A percentile compares a stretch with the other conserved stretches of the same genome.
phyloP scores from a whole-genome alignment of 2,888 invertebrate genomes.

The Onchidella celtica region DNA sequence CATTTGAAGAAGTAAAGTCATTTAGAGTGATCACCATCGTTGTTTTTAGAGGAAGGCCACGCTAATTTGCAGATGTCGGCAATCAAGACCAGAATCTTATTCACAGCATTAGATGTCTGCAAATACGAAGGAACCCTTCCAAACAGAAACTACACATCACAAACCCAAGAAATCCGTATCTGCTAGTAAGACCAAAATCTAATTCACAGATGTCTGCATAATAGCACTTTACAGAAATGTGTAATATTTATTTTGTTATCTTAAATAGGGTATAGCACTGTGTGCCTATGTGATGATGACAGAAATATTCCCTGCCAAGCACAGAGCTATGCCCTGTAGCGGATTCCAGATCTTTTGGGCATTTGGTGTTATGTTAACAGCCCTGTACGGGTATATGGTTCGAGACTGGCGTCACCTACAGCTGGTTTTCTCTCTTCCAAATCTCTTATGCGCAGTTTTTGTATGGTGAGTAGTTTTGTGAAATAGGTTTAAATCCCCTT shows the following conservation, averaged over 20 bases:
- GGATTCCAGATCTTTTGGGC: conserved; percentile 71
- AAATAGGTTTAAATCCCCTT: neutral
- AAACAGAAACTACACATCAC: too few relatives aligned
- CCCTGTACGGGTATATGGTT: conserved; percentile 66
- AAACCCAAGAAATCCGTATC: too few relatives aligned
- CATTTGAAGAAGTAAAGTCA: too few relatives aligned
- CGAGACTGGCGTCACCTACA: conserved; percentile 70
- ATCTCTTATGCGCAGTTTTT: conserved; percentile 61
- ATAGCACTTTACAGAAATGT: too few relatives aligned
- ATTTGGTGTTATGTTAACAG: conserved; percentile 65
- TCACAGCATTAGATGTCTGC: too few relatives aligned
- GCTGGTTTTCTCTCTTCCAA: conserved; percentile 67
- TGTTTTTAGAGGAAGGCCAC: too few relatives aligned
- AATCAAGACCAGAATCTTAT: too few relatives aligned
- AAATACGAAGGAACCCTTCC: too few relatives aligned
- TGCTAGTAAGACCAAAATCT: too few relatives aligned
- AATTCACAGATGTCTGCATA: too few relatives aligned
- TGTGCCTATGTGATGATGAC: conserved; percentile 68
- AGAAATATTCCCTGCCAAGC: conserved; percentile 65
- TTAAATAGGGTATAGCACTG: conserved; percentile 69
- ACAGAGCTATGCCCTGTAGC: conserved; percentile 66
- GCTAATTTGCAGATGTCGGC: too few relatives aligned
- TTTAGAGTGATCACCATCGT: too few relatives aligned
- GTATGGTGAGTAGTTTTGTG: conserved; percentile 60
- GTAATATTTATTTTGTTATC: neutral